A percentile compares a stretch with the other conserved stretches of the same genome.
phyloP scores from a whole-genome alignment of 2,113 vertebrate species.

The Leucopsar rothschildi region DNA sequence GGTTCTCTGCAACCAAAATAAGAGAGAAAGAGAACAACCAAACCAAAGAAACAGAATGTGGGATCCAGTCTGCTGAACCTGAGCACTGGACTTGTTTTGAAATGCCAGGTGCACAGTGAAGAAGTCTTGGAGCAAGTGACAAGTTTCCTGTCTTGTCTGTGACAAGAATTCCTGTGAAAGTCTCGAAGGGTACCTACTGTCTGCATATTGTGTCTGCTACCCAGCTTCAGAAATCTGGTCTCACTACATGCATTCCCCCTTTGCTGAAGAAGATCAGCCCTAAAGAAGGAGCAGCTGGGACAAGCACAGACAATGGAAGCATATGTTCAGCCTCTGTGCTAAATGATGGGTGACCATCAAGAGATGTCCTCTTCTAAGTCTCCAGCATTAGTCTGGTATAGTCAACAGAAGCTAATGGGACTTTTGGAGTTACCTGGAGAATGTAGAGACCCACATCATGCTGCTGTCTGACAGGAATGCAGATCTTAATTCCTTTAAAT shows the following conservation, averaged over 20 bases:
- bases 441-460: neutral
- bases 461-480: neutral
- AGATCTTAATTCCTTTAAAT: neutral
- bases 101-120: neutral
- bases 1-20: constrained; percentile 3
- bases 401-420: neutral
- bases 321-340: neutral
- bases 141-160: neutral
- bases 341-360: neutral
- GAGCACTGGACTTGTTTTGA: neutral
- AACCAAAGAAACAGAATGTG: neutral
- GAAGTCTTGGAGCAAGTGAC: neutral
- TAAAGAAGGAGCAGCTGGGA: neutral
- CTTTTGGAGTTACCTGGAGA: neutral
- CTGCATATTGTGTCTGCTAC: neutral
- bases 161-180: neutral
- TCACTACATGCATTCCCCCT: neutral
- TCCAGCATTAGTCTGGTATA: neutral
- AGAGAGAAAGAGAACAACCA: neutral
- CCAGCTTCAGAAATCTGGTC: neutral
- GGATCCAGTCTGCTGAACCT: neutral
- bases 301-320: neutral
- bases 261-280: neutral
- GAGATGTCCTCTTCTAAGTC: neutral
- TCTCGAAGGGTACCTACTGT: neutral